Evolutionary conservation across 2,888 invertebrate species (phyloP).

Genomic region (Hedya salicella): DNA sequence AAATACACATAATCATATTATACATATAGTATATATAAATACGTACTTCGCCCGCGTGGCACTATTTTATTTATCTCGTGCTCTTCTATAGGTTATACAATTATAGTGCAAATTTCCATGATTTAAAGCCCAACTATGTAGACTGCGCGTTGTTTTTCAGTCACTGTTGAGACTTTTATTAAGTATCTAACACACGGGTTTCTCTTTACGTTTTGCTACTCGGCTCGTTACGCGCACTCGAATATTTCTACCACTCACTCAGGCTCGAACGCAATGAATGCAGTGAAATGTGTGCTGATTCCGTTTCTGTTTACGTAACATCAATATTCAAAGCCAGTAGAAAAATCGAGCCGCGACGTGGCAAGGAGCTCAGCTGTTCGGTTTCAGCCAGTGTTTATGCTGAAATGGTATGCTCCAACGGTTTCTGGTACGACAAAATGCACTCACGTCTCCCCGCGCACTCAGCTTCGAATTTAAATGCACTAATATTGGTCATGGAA

Average conservation of each 20-base stretch:
- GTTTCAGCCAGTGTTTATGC: conserved; percentile 71
- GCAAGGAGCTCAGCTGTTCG: conserved; percentile 62
- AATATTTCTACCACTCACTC: not conserved
- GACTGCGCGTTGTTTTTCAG: not conserved
- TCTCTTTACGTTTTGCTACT: no score
- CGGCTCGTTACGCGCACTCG: no score
- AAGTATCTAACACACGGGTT: no score
- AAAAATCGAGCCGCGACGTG: conserved; percentile 63
- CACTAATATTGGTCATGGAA: conserved; percentile 73
- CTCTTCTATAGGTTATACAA: no score
- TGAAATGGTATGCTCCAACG: conserved; percentile 69
- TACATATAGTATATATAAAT: no score
- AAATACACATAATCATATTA: no score
- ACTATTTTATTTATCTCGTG: no score
- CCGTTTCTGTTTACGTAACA: conserved; percentile 64
- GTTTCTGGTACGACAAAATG: conserved; percentile 80
- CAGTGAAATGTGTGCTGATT: conserved; percentile 52
- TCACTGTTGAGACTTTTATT: no score
- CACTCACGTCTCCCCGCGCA: conserved; percentile 75
- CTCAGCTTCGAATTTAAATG: conserved; percentile 70
- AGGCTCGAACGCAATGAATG: conserved; percentile 48
- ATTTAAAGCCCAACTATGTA: no score
- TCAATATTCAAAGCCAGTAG: conserved; percentile 74
- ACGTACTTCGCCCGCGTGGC: no score
- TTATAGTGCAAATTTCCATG: no score